These are phyloP conservation scores for Pinna nobilis DNA, from an alignment of 1,140 invertebrate genomes.

Conservation along the genomic window DNA sequence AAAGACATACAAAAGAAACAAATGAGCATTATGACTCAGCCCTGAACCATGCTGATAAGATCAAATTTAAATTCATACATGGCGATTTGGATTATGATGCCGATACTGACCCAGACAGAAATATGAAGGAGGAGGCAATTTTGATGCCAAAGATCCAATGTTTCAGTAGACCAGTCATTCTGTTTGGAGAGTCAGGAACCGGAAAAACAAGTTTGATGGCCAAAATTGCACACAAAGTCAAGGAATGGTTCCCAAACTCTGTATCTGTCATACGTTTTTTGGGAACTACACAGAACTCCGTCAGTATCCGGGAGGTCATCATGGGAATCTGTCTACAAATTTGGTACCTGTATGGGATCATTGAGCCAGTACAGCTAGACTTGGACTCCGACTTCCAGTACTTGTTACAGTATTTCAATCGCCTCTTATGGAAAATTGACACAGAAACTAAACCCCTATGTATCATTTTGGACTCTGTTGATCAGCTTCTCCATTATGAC, in stretches of 20 bases:
- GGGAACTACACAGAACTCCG: conserved; percentile 50
- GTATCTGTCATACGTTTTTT: conserved; percentile 58
- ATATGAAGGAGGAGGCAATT: conserved; percentile 39
- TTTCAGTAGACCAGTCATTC: conserved; percentile 50
- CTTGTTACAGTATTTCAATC: conserved; percentile 44
- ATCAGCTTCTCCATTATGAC: conserved; percentile 59
- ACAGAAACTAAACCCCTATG: conserved; percentile 46
- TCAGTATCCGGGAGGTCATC: conserved; percentile 48
- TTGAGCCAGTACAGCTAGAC: conserved; percentile 36
- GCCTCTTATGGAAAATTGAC: conserved; percentile 45
- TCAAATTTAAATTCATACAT: conserved; percentile 29
- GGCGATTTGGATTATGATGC: conserved; percentile 41
- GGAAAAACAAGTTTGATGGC: conserved; percentile 65
- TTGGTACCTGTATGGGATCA: conserved; percentile 32
- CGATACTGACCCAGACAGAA: conserved; percentile 41
- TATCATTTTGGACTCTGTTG: conserved; percentile 69
- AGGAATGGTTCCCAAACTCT: conserved; percentile 50
- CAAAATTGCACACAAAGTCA: conserved; percentile 37
- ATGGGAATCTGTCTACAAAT: conserved; percentile 52
- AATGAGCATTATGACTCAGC: conserved; percentile 11
- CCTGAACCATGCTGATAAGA: conserved; percentile 23
- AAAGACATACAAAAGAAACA: neutral
- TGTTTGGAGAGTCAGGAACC: conserved; percentile 57
- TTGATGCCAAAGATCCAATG: conserved; percentile 20
- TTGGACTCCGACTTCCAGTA: conserved; percentile 47